Evolutionary conservation across 2,797 vertebrate species (phyloP), one percentile per base, ranked within the genome.

Genomic region (Dromococcyx pavoninus): DNA sequence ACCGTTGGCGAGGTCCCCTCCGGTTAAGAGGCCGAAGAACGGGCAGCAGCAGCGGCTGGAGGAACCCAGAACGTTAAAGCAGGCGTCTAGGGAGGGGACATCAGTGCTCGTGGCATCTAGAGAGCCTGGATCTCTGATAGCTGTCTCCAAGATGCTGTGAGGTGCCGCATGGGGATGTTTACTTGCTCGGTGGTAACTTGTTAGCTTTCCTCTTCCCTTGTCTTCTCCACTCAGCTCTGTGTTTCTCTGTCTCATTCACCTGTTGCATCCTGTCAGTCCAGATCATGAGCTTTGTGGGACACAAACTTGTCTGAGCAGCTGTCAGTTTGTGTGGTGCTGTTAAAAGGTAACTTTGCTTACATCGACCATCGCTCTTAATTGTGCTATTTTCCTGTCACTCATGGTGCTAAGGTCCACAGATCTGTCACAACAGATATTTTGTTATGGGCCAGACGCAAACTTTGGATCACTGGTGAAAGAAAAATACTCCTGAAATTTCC

Each of bases 331-430:
- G 0, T 1, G 22, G 53, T 56, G 84, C 48, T 83, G 53, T 57
- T 66, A 9, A 28, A 70, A 83, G 70, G 32, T 66, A 48, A 35
- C 51, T 58, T 71, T 5, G 27, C 9, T 35, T 32, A 9, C 7
- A 0, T 1, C 27, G n/a, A 13, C 18, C 27, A 5, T 43, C 61
- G 9, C 48, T 37, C n/a, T 6, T 28, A 6, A 1, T 32, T 25
- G 33, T 87, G 33, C 33, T 2, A 0, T 60, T 81, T 57, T 32
- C 1, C 13, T 46, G 46, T 17, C 0, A 1, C 37, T 37, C 3
- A 0, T 62, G 44, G 30, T 41, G 86, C 46, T 60, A 9, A 77
- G 58, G 79, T 61, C 69, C 6, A 0, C 28, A 17, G 43, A 4
- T 56, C n/a, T 39, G 19, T 48, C 37, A 37, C 18, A 56, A 4